phyloP scores from a whole-genome alignment of 1,140 invertebrate species.

The Drosophila carrolli region DNA sequence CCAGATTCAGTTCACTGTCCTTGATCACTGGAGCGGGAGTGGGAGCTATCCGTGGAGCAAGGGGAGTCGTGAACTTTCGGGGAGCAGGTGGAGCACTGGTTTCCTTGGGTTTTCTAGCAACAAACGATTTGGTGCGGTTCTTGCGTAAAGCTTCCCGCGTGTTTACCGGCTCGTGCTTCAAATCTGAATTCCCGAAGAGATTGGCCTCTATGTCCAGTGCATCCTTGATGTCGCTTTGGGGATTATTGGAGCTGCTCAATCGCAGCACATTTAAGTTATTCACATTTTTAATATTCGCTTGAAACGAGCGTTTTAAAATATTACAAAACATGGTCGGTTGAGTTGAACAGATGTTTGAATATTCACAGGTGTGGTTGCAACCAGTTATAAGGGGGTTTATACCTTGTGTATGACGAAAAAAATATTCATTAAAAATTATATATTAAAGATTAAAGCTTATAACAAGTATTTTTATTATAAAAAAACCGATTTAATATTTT shows the following conservation, averaged over 20 bases:
- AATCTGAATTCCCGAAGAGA: constrained; percentile 67
- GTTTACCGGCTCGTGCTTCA: constrained; percentile 60
- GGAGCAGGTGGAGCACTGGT: not conserved
- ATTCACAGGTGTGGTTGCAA: constrained; percentile 1
- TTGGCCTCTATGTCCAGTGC: constrained; percentile 70
- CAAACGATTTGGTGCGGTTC: constrained; percentile 23
- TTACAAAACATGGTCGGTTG: constrained; percentile 56
- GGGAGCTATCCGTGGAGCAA: not conserved
- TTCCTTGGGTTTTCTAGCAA: constrained; percentile 25
- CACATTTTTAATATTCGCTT: constrained; percentile 35
- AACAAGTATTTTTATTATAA: not conserved
- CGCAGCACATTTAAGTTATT: constrained; percentile 28
- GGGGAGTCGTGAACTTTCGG: constrained; percentile 2
- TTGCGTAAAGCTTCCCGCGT: constrained; percentile 74
- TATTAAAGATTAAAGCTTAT: not conserved
- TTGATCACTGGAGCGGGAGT: constrained; percentile 43
- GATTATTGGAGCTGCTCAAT: constrained; percentile 31
- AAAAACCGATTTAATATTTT: not conserved
- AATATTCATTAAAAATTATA: not conserved
- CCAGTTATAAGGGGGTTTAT: not conserved
- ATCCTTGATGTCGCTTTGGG: constrained; percentile 56
- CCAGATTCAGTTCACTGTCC: constrained; percentile 62
- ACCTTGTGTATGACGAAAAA: too few relatives aligned
- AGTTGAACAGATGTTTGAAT: constrained; percentile 13
- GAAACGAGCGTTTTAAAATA: constrained; percentile 48